phyloP scores from a whole-genome alignment of 2,888 invertebrate genomes.

The Hypomecis punctinalis region DNA sequence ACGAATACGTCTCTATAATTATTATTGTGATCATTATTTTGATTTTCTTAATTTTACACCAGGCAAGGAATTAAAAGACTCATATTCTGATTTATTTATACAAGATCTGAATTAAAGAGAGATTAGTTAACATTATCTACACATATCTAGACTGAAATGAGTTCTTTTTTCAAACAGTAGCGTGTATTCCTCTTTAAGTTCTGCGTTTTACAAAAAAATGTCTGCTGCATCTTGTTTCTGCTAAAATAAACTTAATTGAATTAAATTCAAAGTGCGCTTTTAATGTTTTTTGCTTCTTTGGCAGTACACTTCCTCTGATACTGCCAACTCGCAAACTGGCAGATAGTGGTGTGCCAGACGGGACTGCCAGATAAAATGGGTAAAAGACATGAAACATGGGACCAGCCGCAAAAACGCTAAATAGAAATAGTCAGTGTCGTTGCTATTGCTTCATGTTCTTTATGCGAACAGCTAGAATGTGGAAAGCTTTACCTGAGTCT shows the following conservation, averaged over 20 bases:
- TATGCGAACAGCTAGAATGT: neutral
- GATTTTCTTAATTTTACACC: no score
- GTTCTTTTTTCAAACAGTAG: no score
- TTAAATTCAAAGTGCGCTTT: conserved; percentile 1
- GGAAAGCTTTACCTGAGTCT: no score
- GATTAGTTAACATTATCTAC: no score
- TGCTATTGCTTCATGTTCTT: conserved; percentile 1
- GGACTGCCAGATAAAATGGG: conserved; percentile 57
- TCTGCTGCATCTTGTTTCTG: neutral
- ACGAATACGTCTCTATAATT: no score
- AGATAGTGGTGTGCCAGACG: conserved; percentile 59
- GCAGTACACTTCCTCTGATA: conserved; percentile 47
- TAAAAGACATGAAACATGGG: conserved; percentile 50
- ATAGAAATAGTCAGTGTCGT: neutral
- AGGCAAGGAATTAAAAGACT: no score
- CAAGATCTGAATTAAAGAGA: no score
- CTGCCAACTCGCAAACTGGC: conserved; percentile 50
- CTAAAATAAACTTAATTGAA: conserved; percentile 7
- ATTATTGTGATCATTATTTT: no score
- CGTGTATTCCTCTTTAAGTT: no score
- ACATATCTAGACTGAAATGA: no score
- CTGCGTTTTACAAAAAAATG: neutral
- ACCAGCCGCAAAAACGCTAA: conserved; percentile 13
- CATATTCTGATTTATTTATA: no score
- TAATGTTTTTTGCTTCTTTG: conserved; percentile 42